Base-by-base conservation (phyloP, 2,797 vertebrate genomes). In the Dipus sagitta region DNA sequence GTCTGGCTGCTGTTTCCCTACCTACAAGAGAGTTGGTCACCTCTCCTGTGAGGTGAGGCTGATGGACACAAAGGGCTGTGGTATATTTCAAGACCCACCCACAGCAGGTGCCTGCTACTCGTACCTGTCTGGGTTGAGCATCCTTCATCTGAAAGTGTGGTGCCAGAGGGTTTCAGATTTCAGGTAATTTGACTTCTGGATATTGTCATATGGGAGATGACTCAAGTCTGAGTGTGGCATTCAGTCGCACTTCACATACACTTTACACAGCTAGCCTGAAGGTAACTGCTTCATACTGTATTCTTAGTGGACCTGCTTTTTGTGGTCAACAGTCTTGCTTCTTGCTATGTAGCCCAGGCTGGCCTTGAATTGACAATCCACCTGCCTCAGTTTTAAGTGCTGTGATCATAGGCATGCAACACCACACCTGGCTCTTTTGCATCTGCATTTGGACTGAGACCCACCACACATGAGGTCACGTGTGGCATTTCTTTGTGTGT, bases 11-110 rank as follows among this genome's bases (percentile, higher is more conserved):
- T 1, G 47, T n/a, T 17, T 71, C 85, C 64, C 47, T 10, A 4
- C n/a, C 91, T 72, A 20, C 62, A 4, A 83, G 64, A 32, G 79
- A 64, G 34, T 67, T 86, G 13, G 32, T 14, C 18, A 2, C 0
- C n/a, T 42, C 58, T 70, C 24, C 6, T 24, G 5, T 34, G 70
- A 74, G 60, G 34, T 30, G 47, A 38, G 32, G 54, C 79, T n/a
- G 54, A 28, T 17, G 1, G 0, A 0, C 2, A 7, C 6, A 24
- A 28, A 32, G 38, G 62, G n/a, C 88, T 6, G 1, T 54, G 38
- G 24, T 14, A 12, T 3, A 0, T 32, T 62, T 32, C 54, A 30
- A n/a, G 58, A 75, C 74, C 20, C 2, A 30, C 4, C 54, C 15
- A 6, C 20, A 10, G 9, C 81, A 18, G 1, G 0, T 0, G 1